Evolutionary conservation across 2,797 vertebrate species (phyloP).

Genomic region (Schizopygopsis malacanthus): DNA sequence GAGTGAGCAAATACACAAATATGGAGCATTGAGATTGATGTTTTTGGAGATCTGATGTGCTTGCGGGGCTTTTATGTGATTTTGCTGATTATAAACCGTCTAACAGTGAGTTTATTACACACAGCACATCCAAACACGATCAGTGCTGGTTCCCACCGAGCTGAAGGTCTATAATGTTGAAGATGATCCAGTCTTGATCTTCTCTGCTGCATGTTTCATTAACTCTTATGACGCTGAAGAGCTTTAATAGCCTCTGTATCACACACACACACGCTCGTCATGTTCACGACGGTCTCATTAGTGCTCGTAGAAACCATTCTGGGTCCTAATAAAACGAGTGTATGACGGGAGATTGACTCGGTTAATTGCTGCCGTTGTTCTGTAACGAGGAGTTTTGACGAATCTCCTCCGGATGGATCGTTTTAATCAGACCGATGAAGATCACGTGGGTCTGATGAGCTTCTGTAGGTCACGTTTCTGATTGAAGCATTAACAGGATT

Average conservation of each 20-base stretch:
- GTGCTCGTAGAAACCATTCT: neutral
- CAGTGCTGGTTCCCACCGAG: neutral
- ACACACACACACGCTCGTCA: neutral
- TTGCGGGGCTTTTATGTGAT: neutral
- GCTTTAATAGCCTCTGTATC: slow-evolving; percentile 8
- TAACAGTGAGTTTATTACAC: neutral
- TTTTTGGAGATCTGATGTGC: neutral
- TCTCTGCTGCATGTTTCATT: slow-evolving; percentile 27
- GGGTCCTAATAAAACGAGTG: neutral
- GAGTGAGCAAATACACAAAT: neutral
- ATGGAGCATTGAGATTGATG: neutral
- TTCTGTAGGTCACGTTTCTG: neutral
- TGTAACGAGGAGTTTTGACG: neutral
- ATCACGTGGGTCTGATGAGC: neutral
- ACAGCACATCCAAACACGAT: neutral
- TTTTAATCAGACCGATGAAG: neutral
- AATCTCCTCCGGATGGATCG: neutral
- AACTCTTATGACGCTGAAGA: slow-evolving; percentile 41
- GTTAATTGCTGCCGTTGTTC: slow-evolving; percentile 12
- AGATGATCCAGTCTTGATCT: neutral
- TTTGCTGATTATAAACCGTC: neutral
- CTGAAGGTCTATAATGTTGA: neutral
- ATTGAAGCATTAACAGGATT: neutral
- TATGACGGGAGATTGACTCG: neutral
- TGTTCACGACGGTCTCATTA: slow-evolving; percentile 4